Evolutionary conservation across 2,113 vertebrate species (phyloP), one percentile per base, ranked within the genome.

Genomic region (Tringa solitaria): DNA sequence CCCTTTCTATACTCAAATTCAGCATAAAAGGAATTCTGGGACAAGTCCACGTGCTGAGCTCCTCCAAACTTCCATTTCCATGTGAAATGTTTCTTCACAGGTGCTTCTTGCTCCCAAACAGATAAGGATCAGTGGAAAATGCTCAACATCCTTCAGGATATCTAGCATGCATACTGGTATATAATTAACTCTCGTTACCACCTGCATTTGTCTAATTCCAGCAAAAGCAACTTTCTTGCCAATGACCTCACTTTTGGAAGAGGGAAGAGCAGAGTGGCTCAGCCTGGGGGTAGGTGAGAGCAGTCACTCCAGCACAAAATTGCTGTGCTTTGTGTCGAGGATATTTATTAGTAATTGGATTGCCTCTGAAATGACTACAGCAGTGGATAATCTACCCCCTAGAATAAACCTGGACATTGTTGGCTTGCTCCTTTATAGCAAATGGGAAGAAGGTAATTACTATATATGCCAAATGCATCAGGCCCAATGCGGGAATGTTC

Each of bases 181-280:
- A 41, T 72, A 84, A 79, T 94, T 83, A 87, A 46, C 79, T 91
- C 84, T 46, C 61, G 1, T 68, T 81, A 82, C 48, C 85, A 84
- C 80, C 84, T 95, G 94, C 93, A 59, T 85, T 82, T 35, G 18
- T 61, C 79, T 63, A 64, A 97, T 96, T 89, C 82, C 69, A 89
- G 67, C 23, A 93, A 63, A 80, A 94, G 30, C 72, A 88, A 13
- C 16, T 77, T 81, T 23, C 6, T 87, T 89, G 87, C 87, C 92
- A 97, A 61, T 37, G 45, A 56, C 48, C 77, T 93, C 46, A 26
- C 45, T 90, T 89, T 93, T 76, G 86, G 95, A 93, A 65, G 89
- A 65, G 13, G 1, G 2, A 61, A 69, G 48, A 95, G 59, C 37
- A 4, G 21, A 12, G 23, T 7, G 72, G n/a, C 78, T 91, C 78